Conservation (phyloP, 2,888 invertebrate species). For the Ditula angustiorana region DNA sequence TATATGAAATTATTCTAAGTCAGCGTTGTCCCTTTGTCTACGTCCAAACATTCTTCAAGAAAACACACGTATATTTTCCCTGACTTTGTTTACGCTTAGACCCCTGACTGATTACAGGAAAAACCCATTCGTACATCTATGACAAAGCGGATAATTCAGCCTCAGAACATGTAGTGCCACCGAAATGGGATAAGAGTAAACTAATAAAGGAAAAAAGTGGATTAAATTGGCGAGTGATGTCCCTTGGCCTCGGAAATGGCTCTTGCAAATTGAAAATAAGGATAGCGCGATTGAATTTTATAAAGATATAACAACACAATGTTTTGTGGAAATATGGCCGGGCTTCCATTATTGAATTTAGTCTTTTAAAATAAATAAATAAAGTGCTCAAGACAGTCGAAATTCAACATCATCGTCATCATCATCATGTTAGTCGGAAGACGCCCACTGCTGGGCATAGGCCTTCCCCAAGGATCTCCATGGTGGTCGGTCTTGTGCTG, state of each 20-base stretch:
- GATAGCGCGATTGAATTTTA: no score
- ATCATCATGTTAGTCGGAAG: no score
- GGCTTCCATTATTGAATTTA: no score
- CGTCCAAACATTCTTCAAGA: slow-evolving; percentile 17
- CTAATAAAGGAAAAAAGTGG: slow-evolving; percentile 31
- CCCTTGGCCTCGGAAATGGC: neutral
- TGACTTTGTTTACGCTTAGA: slow-evolving; percentile 31
- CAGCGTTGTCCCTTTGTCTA: neutral
- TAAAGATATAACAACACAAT: no score
- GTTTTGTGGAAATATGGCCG: no score
- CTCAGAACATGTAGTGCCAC: slow-evolving; percentile 1
- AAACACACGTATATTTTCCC: slow-evolving; percentile 21
- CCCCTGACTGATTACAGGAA: slow-evolving; percentile 35
- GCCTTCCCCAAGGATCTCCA: no score
- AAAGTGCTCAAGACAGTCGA: no score
- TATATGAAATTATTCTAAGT: neutral
- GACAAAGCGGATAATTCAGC: slow-evolving; percentile 25
- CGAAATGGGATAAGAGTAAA: slow-evolving; percentile 18
- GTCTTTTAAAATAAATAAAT: no score
- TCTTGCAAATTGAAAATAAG: slow-evolving; percentile 2
- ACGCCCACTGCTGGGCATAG: no score
- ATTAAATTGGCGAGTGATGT: slow-evolving; percentile 20
- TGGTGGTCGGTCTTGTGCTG: no score
- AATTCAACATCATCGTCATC: no score
- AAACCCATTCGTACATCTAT: slow-evolving; percentile 31